These are phyloP conservation scores for Simalia tracyae DNA, from an alignment of 2,797 vertebrate species.

Conservation along the genomic window DNA sequence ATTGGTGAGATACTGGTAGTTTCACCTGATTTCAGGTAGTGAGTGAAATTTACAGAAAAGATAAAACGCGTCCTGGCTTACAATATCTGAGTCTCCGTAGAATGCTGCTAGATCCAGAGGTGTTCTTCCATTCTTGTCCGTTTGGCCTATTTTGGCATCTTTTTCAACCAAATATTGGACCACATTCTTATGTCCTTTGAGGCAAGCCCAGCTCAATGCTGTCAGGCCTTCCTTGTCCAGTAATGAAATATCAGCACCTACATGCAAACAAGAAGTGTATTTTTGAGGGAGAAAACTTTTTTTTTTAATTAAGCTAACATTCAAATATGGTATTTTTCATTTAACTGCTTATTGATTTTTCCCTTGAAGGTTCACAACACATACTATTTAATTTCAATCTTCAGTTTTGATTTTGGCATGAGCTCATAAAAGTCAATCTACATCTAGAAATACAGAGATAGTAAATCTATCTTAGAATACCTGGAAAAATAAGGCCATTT, in stretches of 20 bases:
- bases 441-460: neutral
- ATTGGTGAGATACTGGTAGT: neutral
- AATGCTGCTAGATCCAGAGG: conserved; percentile 96
- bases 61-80: conserved; percentile 71
- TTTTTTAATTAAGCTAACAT: neutral
- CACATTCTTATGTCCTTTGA: conserved; percentile 93
- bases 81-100: conserved; percentile 94
- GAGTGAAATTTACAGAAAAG: neutral
- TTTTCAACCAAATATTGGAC: conserved; percentile 93
- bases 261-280: neutral
- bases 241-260: conserved; percentile 88
- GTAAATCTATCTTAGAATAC: neutral
- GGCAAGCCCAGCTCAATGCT: conserved; percentile 95
- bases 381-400: neutral
- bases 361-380: neutral
- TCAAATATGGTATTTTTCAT: neutral
- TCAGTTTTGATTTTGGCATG: neutral
- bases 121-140: conserved; percentile 94
- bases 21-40: neutral
- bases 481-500: neutral
- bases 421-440: neutral
- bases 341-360: neutral
- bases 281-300: neutral
- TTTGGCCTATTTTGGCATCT: conserved; percentile 92
- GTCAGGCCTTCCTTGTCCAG: conserved; percentile 97